Base-by-base conservation (phyloP, 2,888 invertebrate genomes). In the Dryomyza anilis region DNA sequence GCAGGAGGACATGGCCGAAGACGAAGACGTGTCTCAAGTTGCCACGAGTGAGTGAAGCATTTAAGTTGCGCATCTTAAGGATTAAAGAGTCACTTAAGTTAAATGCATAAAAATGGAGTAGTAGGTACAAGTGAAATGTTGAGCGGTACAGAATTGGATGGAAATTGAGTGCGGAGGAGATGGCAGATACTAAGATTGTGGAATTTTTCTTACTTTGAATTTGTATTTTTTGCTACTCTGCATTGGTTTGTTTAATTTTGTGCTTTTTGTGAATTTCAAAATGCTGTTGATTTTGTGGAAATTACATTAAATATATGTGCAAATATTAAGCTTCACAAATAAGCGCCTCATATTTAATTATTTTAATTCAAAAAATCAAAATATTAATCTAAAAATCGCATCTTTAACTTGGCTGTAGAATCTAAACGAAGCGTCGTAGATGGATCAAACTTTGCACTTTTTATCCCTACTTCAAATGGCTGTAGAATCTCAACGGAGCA, bases 31-130 rank as follows among this genome's bases (percentile, higher is more conserved):
- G 50, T 52, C 50, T 52, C 50, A 29, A 52, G 50, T 52, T 52
- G 29, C 50, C 50, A 7, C 19, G 21, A 55, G 36, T 43, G 57
- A 45, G 45, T 39, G 45, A 43, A 57, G 63, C 66, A 69, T 73
- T 71, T 70, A 63, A 69, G 72, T 69, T 78, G 76, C 79, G 79
- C 77, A 74, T 74, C 78, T 80, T 78, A 77, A 75, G 77, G 78
- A 79, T 79, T 79, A 79, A 79, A 77, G 80, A 79, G 79, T 80
- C 79, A 79, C 79, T 79, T 78, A 78, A 79, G 79, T 79, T 79
- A 79, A 79, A 79, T 79, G 80, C 79, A 78, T 78, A 75, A 77
- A 77, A 79, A 76, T 78, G 76, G 74, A 76, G 72, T 72, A 61
- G 58, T 46, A 78, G 76, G 74, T 76, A 75, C 76, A 76, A 50